phyloP scores from a whole-genome alignment of 1,140 invertebrate species.

The Oryctes rhinoceros region DNA sequence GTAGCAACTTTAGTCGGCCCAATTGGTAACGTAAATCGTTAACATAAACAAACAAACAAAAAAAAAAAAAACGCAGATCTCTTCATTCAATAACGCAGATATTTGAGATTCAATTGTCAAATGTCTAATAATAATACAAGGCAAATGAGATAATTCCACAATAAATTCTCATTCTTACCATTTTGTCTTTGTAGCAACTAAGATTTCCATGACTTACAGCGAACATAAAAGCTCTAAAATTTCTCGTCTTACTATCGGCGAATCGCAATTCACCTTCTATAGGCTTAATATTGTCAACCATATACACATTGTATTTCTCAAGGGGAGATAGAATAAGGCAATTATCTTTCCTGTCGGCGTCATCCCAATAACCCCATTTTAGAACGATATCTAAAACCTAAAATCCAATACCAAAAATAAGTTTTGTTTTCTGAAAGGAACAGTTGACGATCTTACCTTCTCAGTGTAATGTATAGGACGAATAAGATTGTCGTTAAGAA shows the following conservation, averaged over 20 bases:
- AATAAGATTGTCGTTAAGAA: conserved; percentile 74
- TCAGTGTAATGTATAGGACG: conserved; percentile 82
- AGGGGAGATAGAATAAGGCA: conserved; percentile 73
- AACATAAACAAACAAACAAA: too few species aligned
- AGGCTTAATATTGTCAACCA: conserved; percentile 64
- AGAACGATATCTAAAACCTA: conserved; percentile 74
- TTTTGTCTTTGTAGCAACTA: conserved; percentile 82
- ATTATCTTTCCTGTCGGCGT: conserved; percentile 81
- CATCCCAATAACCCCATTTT: conserved; percentile 87
- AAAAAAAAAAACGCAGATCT: too few species aligned
- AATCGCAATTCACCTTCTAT: conserved; percentile 77
- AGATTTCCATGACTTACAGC: conserved; percentile 81
- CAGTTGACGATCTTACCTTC: conserved; percentile 60
- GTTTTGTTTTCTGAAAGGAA: conserved; percentile 2
- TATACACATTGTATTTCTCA: conserved; percentile 63
- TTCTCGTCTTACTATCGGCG: conserved; percentile 78
- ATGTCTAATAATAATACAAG: background rate
- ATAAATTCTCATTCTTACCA: conserved; percentile 62
- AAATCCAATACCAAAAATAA: conserved; percentile 57
- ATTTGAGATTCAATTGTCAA: too few species aligned
- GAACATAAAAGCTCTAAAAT: conserved; percentile 79
- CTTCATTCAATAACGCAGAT: too few species aligned
- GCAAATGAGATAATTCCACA: background rate
- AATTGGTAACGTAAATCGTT: too few species aligned
- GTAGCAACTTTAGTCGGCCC: too few species aligned